phyloP scores from a whole-genome alignment of 2,888 invertebrate species.

The Caenorhabditis angaria region DNA sequence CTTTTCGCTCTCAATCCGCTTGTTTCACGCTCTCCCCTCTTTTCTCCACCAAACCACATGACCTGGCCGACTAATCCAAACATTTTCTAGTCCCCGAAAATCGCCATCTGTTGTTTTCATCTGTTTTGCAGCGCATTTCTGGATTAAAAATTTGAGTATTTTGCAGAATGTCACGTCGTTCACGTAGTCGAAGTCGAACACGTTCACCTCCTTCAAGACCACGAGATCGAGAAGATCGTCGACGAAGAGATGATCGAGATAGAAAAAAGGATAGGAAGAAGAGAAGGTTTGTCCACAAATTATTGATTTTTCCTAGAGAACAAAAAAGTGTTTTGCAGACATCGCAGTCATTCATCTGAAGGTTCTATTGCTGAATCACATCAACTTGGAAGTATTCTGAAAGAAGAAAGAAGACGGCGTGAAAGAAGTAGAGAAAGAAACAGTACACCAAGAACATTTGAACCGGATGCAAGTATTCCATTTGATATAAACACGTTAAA shows the following conservation, averaged over 20 bases:
- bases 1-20: too few species aligned
- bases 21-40: too few species aligned
- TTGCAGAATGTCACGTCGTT: constrained; percentile 31
- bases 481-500: constrained; percentile 57
- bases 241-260: constrained; percentile 34
- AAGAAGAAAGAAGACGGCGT: constrained; percentile 37
- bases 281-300: constrained; percentile 8
- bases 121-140: neutral
- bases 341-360: constrained; percentile 43
- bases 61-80: neutral
- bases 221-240: constrained; percentile 35
- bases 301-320: neutral
- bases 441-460: constrained; percentile 21
- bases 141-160: neutral
- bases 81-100: neutral
- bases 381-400: constrained; percentile 50
- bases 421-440: constrained; percentile 30
- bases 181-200: constrained; percentile 14
- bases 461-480: constrained; percentile 19
- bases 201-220: constrained; percentile 20
- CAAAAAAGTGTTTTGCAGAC: constrained; percentile 26
- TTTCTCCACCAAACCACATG: neutral
- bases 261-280: constrained; percentile 24
- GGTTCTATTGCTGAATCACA: constrained; percentile 37
- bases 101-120: neutral